Percentiles rank a stretch among this genome's conserved stretches.
These are phyloP conservation scores for Myopa tessellatipennis DNA, from an alignment of 2,888 invertebrate species.

Conservation along the genomic window DNA sequence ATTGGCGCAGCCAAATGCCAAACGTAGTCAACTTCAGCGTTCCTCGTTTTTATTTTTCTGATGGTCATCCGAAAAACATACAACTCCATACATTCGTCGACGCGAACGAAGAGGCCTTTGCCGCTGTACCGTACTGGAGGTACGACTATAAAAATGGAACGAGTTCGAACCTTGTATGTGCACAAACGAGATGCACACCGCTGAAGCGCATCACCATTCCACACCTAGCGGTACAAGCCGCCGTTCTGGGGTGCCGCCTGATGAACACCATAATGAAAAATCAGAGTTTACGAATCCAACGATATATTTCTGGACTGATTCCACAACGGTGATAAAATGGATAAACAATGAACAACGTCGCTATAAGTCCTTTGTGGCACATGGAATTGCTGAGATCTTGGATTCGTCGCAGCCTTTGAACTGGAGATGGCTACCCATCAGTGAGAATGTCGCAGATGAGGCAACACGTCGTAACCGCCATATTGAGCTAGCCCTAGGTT, in stretches of 20 bases:
- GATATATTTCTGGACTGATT: no score
- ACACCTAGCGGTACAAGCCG: no score
- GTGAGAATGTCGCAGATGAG: conserved; percentile 24
- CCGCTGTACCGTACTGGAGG: conserved; percentile 6
- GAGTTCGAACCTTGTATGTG: background rate
- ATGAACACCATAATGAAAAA: no score
- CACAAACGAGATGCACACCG: conserved; percentile 40
- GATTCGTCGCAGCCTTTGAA: background rate
- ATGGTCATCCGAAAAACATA: background rate
- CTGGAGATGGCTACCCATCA: conserved; percentile 17
- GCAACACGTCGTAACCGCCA: no score
- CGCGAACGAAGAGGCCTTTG: conserved; percentile 20
- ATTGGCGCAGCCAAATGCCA: background rate
- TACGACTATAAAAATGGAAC: background rate
- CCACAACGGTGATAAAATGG: no score
- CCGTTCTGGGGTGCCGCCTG: no score
- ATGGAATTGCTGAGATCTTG: background rate
- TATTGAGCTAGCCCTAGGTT: no score
- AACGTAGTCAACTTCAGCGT: background rate
- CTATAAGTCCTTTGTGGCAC: conserved; percentile 17
- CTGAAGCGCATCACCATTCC: no score
- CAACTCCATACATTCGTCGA: conserved; percentile 13
- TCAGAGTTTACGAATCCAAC: no score
- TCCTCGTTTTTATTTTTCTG: conserved; percentile 8
- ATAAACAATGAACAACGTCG: no score